Conservation (phyloP, 1,140 invertebrate species). For the Drosophila athabasca region DNA sequence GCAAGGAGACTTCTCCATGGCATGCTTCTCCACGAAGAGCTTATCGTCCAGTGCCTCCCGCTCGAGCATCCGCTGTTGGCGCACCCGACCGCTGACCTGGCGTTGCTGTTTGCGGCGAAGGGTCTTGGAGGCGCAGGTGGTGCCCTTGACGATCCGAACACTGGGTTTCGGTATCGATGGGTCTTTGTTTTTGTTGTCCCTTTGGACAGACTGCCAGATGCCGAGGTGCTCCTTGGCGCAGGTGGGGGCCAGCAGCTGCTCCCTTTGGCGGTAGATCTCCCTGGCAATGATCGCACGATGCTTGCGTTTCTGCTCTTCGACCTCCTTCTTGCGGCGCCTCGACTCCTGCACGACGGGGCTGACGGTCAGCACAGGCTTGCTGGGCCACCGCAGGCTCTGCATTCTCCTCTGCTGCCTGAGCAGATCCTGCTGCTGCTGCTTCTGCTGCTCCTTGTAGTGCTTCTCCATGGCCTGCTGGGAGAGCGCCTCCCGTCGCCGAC, state of each 20-base stretch:
- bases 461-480: constrained; percentile 25
- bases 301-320: constrained; percentile 11
- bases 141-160: too few relatives aligned
- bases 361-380: neutral
- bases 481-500: constrained; percentile 38
- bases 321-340: constrained; percentile 12
- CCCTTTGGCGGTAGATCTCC: constrained; percentile 37
- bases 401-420: neutral
- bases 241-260: constrained; percentile 21
- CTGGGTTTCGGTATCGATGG: too few relatives aligned
- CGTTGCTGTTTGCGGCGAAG: constrained; percentile 23
- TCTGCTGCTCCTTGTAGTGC: neutral
- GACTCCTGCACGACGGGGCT: constrained; percentile 15
- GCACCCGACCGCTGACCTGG: constrained; percentile 28
- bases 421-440: constrained; percentile 13
- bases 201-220: constrained; percentile 14
- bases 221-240: constrained; percentile 10
- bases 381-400: neutral
- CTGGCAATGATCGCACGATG: constrained; percentile 30
- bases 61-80: constrained; percentile 48
- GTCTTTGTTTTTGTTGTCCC: constrained; percentile 1
- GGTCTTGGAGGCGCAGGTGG: constrained; percentile 10
- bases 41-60: constrained; percentile 44
- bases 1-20: neutral
- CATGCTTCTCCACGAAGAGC: constrained; percentile 43